phyloP scores from a whole-genome alignment of 2,797 vertebrate genomes.

The Channallabes apus region DNA sequence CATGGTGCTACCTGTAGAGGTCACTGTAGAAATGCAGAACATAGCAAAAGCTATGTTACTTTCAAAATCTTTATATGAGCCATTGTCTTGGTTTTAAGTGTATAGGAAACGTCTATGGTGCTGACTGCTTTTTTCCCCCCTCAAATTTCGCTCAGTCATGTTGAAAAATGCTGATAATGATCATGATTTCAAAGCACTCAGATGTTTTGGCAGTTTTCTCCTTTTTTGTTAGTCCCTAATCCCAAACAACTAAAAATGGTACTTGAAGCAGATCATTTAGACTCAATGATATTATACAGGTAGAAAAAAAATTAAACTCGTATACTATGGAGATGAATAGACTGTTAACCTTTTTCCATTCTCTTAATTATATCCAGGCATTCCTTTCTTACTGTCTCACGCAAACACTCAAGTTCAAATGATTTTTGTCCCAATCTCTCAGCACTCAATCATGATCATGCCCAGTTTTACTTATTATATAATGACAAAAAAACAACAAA shows the following conservation, averaged over 20 bases:
- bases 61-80: slow-evolving; percentile 62
- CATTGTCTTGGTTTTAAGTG: slow-evolving; percentile 63
- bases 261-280: slow-evolving; percentile 65
- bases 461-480: slow-evolving; percentile 54
- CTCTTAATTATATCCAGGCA: slow-evolving; percentile 62
- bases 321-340: slow-evolving; percentile 66
- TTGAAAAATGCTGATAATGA: slow-evolving; percentile 43
- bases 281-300: slow-evolving; percentile 62
- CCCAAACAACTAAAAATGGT: slow-evolving; percentile 61
- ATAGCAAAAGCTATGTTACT: slow-evolving; percentile 56
- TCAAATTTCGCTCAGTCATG: slow-evolving; percentile 45
- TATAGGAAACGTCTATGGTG: slow-evolving; percentile 71
- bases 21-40: slow-evolving; percentile 69
- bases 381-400: slow-evolving; percentile 51
- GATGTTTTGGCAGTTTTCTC: slow-evolving; percentile 56
- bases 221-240: slow-evolving; percentile 57
- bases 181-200: slow-evolving; percentile 63
- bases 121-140: slow-evolving; percentile 62
- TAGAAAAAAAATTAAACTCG: slow-evolving; percentile 62
- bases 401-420: slow-evolving; percentile 40
- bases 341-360: slow-evolving; percentile 70
- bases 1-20: slow-evolving; percentile 70
- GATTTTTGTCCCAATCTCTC: slow-evolving; percentile 55
- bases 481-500: slow-evolving; percentile 35
- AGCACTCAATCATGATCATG: slow-evolving; percentile 58